Base-by-base conservation (phyloP, 2,113 vertebrate genomes). In the Pteruthius melanotis region DNA sequence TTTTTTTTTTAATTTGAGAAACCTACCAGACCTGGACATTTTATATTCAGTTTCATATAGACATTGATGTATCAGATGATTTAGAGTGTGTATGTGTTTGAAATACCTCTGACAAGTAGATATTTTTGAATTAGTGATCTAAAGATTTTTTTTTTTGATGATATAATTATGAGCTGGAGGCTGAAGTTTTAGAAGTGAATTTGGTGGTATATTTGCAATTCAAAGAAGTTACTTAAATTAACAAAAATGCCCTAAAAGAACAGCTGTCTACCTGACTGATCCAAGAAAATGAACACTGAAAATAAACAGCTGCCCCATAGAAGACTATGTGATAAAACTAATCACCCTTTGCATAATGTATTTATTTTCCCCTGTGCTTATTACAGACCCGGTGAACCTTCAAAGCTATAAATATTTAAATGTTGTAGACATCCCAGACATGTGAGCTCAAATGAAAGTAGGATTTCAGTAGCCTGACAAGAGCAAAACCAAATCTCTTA, bases 301-400 rank as follows among this genome's bases (percentile, higher is more conserved):
- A 97, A 96, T 95, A 97, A 97, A 94, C 90, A 97, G 83, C 85
- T 97, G 87, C 85, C 93, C 82, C 90, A 27, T 95, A 82, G 93
- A 97, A 93, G 66, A 91, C 64, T 90, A 68, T 80, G 85, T 90
- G 75, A 89, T 93, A 94, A 97, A 97, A 96, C 59, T 96, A 94
- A 97, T 97, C 91, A 97, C 71, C 70, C 65, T 95, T 78, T 94
- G 64, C 80, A 90, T 95, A 97, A 97, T 94, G 64, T 83, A 96
- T 97, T 96, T 97, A 89, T 97, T 98, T 98, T 92, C 65, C 77
- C 93, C 72, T 82, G 69, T 94, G 95, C 63, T 97, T 97, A 84
- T 96, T 97, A 94, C 84, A 86, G 93, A 94, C 69, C 93, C 88
- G 31, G 78, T 95, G 90, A 97, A 91, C 68, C 93, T 94, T 97